phyloP scores from a whole-genome alignment of 1,140 invertebrate species.

The Eriocheir sinensis region DNA sequence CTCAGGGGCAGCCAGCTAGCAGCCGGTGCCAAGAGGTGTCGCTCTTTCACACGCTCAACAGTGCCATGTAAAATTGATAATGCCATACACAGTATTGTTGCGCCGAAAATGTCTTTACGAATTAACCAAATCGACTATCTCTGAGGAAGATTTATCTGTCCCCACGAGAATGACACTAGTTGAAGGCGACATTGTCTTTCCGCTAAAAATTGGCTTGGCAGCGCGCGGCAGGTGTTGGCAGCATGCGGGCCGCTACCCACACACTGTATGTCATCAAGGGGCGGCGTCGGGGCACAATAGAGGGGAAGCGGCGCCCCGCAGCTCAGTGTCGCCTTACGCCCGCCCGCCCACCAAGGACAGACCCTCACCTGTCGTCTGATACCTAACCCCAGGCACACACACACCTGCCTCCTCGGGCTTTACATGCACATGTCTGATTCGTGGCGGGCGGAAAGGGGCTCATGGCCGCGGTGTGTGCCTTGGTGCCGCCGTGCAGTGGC shows the following conservation, averaged over 20 bases:
- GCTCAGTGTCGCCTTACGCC: neutral
- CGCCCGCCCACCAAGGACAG: neutral
- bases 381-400: neutral
- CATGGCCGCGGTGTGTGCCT: neutral
- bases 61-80: neutral
- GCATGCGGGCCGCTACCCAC: constrained; percentile 38
- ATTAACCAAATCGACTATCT: constrained; percentile 1
- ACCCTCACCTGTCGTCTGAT: neutral
- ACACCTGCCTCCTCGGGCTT: neutral
- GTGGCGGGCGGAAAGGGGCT: neutral
- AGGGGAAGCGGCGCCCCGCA: neutral
- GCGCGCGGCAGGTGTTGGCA: constrained; percentile 44
- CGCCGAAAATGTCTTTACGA: neutral
- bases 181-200: constrained; percentile 53
- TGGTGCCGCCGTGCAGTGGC: too few relatives aligned
- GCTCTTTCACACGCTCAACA: neutral
- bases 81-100: constrained; percentile 23
- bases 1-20: neutral
- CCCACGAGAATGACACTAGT: neutral
- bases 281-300: constrained; percentile 27
- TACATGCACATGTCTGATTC: neutral
- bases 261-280: constrained; percentile 45
- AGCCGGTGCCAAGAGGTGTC: neutral
- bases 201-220: constrained; percentile 50
- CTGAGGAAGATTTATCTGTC: constrained; percentile 13